Base-by-base conservation (phyloP, 2,888 invertebrate genomes). In the Danaus chrysippus region DNA sequence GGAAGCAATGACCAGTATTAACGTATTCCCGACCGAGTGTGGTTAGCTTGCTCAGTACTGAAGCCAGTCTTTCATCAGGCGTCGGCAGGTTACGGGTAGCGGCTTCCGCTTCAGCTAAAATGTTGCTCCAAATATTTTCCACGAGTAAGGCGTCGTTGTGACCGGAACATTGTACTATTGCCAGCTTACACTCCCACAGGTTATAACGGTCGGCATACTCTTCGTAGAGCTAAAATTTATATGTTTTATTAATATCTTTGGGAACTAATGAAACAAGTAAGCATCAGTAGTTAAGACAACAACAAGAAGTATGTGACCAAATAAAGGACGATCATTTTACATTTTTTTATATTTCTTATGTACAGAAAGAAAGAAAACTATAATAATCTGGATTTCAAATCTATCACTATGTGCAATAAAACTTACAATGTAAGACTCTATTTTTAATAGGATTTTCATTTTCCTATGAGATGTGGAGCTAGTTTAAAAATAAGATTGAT, bases 111-210 rank as follows among this genome's bases (percentile, higher is more conserved):
- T 94, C 94, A 60, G 88, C 83, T 64, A 96, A 92, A 61, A 99
- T 97, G 78, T 96, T 95, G 66, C 94, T 94, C 98, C 99, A 99
- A 59, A 98, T 95, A 61, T 94, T 95, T 84, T 98, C 97, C 54
- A 99, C 95, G 10, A 98, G 90, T 63, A 95, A 92, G 0, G 94
- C 93, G 81, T 99, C 98, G 73, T 96, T 95, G 84, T 98, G 96
- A 12, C 98, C 97, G 8, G 98, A 98, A 81, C 98, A 98, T 74
- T 98, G 96, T 55, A 99, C 94, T 68, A 99, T 98, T 8, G 97
- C 97, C 62, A 99, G 91, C 86, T 99, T 97, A 82, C 97, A 96
- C 85, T 98, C 98, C 94, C 97, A 96, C 52, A 99, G 91, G 72
- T 96, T 94, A 82, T 96, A 96, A 3, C 95, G 95, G 75, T 97